A percentile compares a stretch with the other conserved stretches of the same genome.
phyloP scores from a whole-genome alignment of 2,113 vertebrate genomes.

The Crotalus horridus region DNA sequence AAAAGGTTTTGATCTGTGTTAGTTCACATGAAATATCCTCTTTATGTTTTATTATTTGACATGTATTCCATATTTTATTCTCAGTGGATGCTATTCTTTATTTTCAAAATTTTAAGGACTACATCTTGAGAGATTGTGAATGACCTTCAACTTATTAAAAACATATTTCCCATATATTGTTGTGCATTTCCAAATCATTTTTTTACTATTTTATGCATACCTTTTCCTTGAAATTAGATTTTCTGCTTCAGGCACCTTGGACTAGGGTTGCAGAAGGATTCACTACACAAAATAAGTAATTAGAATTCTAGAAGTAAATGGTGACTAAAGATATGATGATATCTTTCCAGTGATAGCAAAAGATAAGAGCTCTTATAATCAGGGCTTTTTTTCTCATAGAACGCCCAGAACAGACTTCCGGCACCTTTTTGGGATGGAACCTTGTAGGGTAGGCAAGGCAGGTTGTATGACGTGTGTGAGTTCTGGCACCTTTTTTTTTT shows the following conservation, averaged over 20 bases:
- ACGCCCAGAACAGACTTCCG: too few relatives aligned
- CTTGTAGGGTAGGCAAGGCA: too few relatives aligned
- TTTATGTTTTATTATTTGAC: neutral
- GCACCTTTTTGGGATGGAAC: too few relatives aligned
- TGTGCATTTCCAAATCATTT: neutral
- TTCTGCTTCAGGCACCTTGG: neutral
- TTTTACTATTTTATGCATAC: neutral
- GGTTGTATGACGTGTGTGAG: too few relatives aligned
- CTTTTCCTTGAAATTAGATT: neutral
- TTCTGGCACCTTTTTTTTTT: too few relatives aligned
- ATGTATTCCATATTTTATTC: neutral
- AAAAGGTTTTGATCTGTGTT: neutral
- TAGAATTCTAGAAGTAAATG: neutral
- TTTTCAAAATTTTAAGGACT: neutral
- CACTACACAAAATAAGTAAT: neutral
- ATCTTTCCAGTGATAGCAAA: neutral
- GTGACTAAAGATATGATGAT: neutral
- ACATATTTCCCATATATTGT: neutral
- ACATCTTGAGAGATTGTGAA: neutral
- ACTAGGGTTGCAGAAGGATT: neutral
- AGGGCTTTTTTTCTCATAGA: too few relatives aligned
- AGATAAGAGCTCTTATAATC: neutral
- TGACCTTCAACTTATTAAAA: neutral
- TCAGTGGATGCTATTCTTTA: neutral
- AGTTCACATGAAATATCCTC: neutral